A percentile compares a stretch with the other conserved stretches of the same genome.
Evolutionary conservation across 2,797 vertebrate species (phyloP).

Genomic region (Muraenolepis orangiensis): DNA sequence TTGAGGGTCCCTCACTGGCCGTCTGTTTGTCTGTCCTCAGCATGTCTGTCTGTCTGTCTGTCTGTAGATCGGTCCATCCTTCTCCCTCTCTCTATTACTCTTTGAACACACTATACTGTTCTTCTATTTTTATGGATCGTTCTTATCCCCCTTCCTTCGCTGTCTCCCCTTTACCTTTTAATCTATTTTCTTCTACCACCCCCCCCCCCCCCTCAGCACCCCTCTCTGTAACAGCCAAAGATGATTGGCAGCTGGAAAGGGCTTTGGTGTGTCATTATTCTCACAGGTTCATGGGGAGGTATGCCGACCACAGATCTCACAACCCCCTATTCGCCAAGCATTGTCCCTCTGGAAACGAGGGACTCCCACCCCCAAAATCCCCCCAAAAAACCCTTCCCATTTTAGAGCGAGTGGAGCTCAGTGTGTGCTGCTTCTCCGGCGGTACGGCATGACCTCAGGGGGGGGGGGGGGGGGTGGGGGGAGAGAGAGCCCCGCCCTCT

Average conservation of each 20-base stretch:
- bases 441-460: conserved; percentile 65
- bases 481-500: conserved; percentile 44
- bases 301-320: conserved; percentile 51
- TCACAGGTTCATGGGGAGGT: conserved; percentile 50
- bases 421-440: conserved; percentile 36
- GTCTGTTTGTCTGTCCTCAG: conserved; percentile 26
- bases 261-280: conserved; percentile 55
- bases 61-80: too few species aligned
- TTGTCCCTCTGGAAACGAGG: conserved; percentile 56
- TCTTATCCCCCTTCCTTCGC: not conserved
- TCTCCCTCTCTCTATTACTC: too few species aligned
- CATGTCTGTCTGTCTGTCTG: too few species aligned
- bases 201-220: not conserved
- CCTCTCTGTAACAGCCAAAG: conserved; percentile 30
- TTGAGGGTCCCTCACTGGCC: not conserved
- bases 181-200: not conserved
- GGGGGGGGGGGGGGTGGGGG: conserved; percentile 42
- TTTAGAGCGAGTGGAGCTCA: conserved; percentile 52
- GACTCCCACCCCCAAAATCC: conserved; percentile 45
- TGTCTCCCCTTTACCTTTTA: not conserved
- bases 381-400: conserved; percentile 58
- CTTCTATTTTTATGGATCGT: not conserved
- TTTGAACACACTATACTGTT: too few species aligned
- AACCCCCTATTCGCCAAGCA: conserved; percentile 53
- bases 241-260: conserved; percentile 37